phyloP scores from a whole-genome alignment of 2,797 vertebrate species.

The Falco peregrinus region DNA sequence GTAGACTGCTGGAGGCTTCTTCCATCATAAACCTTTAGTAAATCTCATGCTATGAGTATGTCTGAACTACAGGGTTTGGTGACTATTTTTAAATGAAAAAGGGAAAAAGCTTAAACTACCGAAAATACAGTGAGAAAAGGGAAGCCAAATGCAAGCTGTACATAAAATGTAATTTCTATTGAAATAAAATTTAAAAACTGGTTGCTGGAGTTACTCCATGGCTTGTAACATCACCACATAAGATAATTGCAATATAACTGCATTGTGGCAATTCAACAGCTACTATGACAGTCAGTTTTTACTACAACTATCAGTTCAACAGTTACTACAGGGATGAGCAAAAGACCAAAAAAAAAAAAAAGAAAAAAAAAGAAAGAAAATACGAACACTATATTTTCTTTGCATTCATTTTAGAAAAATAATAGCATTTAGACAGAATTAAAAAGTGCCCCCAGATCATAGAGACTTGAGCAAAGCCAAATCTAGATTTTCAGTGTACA shows the following conservation, averaged over 20 bases:
- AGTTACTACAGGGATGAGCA: background rate
- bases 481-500: background rate
- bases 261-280: background rate
- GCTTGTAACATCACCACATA: background rate
- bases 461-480: background rate
- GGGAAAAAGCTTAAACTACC: background rate
- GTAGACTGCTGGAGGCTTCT: background rate
- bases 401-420: background rate
- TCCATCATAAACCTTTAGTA: background rate
- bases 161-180: slow-evolving; percentile 38
- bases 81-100: background rate
- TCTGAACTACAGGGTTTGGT: background rate
- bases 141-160: background rate
- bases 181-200: slow-evolving; percentile 46
- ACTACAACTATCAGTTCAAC: background rate
- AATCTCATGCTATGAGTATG: background rate
- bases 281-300: background rate
- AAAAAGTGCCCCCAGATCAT: background rate
- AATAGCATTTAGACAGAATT: background rate
- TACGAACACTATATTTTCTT: background rate
- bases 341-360: background rate
- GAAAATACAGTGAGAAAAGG: background rate
- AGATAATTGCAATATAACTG: background rate
- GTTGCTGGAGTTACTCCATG: slow-evolving; percentile 34
- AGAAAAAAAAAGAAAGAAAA: background rate